Conservation (phyloP, 2,113 vertebrate genomes). For the Astatoreochromis straeleni region DNA sequence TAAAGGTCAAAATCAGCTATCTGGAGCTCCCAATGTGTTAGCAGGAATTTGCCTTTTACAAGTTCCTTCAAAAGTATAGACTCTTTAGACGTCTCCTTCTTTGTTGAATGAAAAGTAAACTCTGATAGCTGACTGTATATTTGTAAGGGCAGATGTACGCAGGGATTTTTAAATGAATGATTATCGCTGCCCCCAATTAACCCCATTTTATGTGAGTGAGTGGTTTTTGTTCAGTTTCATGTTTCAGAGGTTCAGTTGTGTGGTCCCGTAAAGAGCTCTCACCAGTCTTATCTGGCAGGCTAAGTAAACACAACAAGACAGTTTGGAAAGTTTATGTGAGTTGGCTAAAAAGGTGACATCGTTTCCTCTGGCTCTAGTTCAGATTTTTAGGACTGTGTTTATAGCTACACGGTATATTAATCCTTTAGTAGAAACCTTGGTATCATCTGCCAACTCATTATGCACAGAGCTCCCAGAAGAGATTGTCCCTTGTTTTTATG, state of each 20-base stretch:
- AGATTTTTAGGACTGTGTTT: neutral
- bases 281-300: constrained; percentile 13
- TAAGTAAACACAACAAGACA: constrained; percentile 17
- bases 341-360: neutral
- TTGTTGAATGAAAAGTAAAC: neutral
- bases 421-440: neutral
- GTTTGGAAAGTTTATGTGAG: neutral
- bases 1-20: neutral
- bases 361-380: neutral
- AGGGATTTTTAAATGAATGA: neutral
- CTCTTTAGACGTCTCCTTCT: neutral
- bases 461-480: neutral
- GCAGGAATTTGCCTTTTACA: neutral
- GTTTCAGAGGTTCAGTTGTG: neutral
- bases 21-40: neutral
- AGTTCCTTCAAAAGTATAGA: neutral
- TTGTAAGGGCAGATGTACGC: neutral
- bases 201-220: neutral
- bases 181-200: constrained; percentile 21
- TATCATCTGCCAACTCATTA: constrained; percentile 1
- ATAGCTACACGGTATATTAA: neutral
- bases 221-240: neutral
- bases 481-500: neutral
- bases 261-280: neutral
- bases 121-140: neutral